These are phyloP conservation scores for Eremobia ochroleuca DNA, from an alignment of 2,888 invertebrate species.

Conservation along the genomic window DNA sequence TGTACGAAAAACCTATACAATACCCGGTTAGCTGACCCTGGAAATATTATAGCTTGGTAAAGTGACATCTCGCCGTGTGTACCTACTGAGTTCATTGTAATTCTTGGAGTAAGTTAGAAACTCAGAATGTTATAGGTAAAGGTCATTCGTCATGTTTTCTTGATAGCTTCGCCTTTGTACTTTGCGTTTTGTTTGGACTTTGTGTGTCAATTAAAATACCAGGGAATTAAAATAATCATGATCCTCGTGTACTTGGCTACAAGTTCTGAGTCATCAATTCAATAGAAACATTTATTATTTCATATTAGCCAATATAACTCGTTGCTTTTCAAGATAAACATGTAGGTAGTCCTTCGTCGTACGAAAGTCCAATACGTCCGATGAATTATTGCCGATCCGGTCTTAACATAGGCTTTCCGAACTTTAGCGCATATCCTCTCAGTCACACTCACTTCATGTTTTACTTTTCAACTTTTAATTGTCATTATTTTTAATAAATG, in stretches of 20 bases:
- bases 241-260: background rate
- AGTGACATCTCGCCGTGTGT: too few species aligned
- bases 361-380: background rate
- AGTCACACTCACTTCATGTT: too few species aligned
- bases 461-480: too few species aligned
- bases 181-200: constrained; percentile 11
- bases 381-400: too few species aligned
- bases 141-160: background rate
- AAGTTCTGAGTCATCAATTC: background rate
- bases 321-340: background rate
- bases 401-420: too few species aligned
- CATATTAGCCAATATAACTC: background rate
- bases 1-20: too few species aligned
- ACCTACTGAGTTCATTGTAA: background rate
- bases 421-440: too few species aligned
- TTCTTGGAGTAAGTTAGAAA: background rate
- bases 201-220: background rate
- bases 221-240: background rate
- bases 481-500: too few species aligned
- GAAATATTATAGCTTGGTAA: too few species aligned
- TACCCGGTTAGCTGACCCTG: too few species aligned
- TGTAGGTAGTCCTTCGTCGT: background rate
- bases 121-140: background rate
- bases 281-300: background rate
- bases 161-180: background rate